Conservation (phyloP, 2,113 vertebrate genomes). For the Nematolebias whitei region DNA sequence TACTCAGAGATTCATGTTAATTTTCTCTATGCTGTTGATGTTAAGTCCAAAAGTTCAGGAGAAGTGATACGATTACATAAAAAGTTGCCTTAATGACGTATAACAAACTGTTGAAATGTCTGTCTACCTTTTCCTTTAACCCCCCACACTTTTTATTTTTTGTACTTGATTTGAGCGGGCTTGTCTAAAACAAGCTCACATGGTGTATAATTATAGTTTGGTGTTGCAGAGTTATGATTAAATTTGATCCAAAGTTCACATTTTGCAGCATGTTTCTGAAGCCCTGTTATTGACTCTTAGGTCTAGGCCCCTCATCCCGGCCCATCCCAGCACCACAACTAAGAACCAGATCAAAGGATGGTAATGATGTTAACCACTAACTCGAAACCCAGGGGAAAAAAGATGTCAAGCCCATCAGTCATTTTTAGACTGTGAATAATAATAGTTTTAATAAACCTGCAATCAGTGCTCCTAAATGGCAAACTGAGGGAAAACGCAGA, state of each 20-base stretch:
- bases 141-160: background rate
- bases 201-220: constrained; percentile 36
- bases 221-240: background rate
- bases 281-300: constrained; percentile 52
- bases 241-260: constrained; percentile 19
- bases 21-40: background rate
- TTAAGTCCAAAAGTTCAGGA: background rate
- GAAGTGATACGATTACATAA: background rate
- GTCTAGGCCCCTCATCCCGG: constrained; percentile 35
- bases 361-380: constrained; percentile 48
- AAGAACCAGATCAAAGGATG: constrained; percentile 62
- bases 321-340: constrained; percentile 59
- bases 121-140: background rate
- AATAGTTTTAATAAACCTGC: constrained; percentile 14
- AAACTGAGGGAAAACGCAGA: background rate
- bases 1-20: too few relatives aligned
- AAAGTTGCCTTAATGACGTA: background rate
- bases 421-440: constrained; percentile 11
- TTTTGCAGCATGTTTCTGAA: constrained; percentile 22
- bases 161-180: constrained; percentile 2
- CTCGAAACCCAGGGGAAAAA: constrained; percentile 38
- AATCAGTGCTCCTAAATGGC: constrained; percentile 1
- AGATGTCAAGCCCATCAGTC: constrained; percentile 5
- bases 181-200: constrained; percentile 18
- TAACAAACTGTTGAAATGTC: constrained; percentile 9